Evolutionary conservation across 2,888 invertebrate genomes (phyloP).

Genomic region (Eurytoma californica): DNA sequence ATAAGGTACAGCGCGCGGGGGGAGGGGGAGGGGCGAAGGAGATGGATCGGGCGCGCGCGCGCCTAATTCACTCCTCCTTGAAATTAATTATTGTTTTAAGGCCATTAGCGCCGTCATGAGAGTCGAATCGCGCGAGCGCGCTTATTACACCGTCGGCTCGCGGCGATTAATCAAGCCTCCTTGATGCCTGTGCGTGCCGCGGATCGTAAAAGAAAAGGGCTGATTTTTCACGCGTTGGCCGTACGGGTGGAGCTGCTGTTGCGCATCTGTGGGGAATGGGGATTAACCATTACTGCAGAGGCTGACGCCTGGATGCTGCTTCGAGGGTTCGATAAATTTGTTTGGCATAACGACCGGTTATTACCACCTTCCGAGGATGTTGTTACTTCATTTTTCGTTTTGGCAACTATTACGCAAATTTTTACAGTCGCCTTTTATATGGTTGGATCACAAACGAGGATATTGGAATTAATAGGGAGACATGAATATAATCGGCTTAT

Average conservation of each 20-base stretch:
- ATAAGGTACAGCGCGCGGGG: too few species aligned
- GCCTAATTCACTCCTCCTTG: conserved; percentile 22
- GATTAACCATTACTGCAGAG: conserved; percentile 17
- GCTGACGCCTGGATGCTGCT: neutral
- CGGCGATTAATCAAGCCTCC: conserved; percentile 31
- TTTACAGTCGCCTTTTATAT: too few species aligned
- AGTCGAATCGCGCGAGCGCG: conserved; percentile 24
- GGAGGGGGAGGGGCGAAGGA: conserved; percentile 1
- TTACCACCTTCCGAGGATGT: neutral
- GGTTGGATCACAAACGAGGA: too few species aligned
- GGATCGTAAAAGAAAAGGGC: neutral
- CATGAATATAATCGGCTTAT: too few species aligned
- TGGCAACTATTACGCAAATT: too few species aligned
- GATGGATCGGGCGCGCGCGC: conserved; percentile 38
- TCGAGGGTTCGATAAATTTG: neutral
- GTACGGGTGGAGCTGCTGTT: neutral
- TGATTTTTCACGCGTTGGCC: conserved; percentile 9
- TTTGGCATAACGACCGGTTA: neutral
- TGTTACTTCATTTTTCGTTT: too few species aligned
- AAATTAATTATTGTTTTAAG: conserved; percentile 50
- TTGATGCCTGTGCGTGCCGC: neutral
- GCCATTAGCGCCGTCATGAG: conserved; percentile 41
- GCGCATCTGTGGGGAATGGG: neutral
- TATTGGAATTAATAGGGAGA: too few species aligned
- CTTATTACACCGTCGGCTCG: conserved; percentile 2